Conservation (phyloP, 2,797 vertebrate genomes). For the Silurus lanzhouensis region DNA sequence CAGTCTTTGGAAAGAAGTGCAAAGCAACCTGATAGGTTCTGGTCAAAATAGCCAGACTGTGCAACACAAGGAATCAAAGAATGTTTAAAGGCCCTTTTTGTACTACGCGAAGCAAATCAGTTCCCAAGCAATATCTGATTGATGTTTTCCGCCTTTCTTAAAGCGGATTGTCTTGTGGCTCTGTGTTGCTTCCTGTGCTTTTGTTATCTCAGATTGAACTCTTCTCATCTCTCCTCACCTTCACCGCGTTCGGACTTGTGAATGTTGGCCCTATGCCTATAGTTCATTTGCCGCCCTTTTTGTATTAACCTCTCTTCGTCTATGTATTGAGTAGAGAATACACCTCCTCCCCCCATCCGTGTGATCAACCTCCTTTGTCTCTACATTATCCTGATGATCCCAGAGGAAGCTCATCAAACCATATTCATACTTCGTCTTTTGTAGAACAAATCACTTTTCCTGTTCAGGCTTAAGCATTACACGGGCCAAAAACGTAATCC, state of each 20-base stretch:
- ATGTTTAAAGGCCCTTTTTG: not conserved
- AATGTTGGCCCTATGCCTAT: conserved; percentile 56
- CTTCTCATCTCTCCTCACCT: conserved; percentile 38
- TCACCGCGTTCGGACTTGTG: conserved; percentile 55
- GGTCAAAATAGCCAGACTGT: not conserved
- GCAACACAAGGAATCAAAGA: not conserved
- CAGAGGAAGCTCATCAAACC: conserved; percentile 33
- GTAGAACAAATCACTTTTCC: conserved; percentile 20
- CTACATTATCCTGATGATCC: not conserved
- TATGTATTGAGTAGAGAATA: not conserved
- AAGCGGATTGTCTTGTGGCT: conserved; percentile 29
- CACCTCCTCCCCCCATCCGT: conserved; percentile 10
- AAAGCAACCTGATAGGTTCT: not conserved
- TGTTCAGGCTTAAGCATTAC: conserved; percentile 5
- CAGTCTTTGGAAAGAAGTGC: not conserved
- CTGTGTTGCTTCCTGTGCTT: conserved; percentile 38
- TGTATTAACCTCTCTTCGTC: conserved; percentile 25
- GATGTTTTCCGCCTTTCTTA: not conserved
- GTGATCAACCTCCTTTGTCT: conserved; percentile 26
- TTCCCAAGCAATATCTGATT: not conserved
- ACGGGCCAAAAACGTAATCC: not conserved
- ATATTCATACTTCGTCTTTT: conserved; percentile 14
- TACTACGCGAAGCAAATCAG: not conserved
- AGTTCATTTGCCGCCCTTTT: conserved; percentile 44
- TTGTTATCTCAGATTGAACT: conserved; percentile 41